Evolutionary conservation across 2,113 vertebrate species (phyloP).

Genomic region (Ahaetulla prasina): DNA sequence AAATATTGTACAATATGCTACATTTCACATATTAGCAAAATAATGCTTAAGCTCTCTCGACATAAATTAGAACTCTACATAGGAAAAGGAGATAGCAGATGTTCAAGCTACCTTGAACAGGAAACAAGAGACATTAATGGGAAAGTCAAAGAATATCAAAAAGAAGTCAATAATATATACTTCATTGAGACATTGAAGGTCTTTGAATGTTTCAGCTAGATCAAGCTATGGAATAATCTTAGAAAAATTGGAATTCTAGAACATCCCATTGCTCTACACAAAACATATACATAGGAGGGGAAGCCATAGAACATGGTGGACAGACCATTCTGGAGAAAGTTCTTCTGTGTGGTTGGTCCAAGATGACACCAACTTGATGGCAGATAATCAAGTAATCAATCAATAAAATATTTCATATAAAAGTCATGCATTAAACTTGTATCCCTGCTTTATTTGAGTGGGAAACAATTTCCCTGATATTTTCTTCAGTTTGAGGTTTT

Average conservation of each 20-base stretch:
- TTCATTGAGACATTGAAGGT: background rate
- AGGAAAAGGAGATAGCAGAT: background rate
- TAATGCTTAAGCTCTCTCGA: background rate
- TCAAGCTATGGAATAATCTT: background rate
- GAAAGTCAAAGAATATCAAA: background rate
- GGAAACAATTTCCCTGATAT: background rate
- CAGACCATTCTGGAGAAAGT: background rate
- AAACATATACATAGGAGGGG: background rate
- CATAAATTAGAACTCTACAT: background rate
- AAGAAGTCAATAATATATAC: background rate
- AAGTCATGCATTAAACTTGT: background rate
- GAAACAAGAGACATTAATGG: background rate
- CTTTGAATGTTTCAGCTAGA: background rate
- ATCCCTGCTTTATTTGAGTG: background rate
- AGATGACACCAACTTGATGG: background rate
- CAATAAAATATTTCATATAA: background rate
- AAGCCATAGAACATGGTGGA: background rate
- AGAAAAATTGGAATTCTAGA: background rate
- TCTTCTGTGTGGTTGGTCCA: background rate
- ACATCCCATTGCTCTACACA: background rate
- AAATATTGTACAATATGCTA: background rate
- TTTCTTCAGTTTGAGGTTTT: background rate
- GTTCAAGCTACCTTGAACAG: background rate
- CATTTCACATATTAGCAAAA: background rate
- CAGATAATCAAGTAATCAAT: background rate